Conservation (phyloP, 2,113 vertebrate genomes). For the Amia ocellicauda region DNA sequence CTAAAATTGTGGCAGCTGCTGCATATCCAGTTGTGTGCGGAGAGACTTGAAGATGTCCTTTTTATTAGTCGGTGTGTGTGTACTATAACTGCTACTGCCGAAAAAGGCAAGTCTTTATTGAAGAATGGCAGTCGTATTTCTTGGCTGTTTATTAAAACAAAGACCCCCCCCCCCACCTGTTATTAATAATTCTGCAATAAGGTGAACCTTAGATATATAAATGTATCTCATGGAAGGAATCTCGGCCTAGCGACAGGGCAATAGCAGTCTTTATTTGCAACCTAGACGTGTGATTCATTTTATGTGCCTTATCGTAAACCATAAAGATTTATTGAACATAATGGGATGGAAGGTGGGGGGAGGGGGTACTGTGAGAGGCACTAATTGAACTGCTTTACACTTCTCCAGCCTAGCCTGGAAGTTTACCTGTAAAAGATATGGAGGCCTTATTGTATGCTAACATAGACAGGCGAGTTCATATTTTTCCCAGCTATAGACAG, state of each 20-base stretch:
- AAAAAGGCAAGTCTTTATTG: no score
- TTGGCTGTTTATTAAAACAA: no score
- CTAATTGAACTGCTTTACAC: slow-evolving; percentile 42
- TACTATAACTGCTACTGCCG: no score
- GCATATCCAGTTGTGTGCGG: no score
- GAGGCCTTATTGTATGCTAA: slow-evolving; percentile 35
- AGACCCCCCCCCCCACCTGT: no score
- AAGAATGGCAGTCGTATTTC: no score
- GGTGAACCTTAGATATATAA: slow-evolving; percentile 57
- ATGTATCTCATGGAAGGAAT: slow-evolving; percentile 48
- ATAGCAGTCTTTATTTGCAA: slow-evolving; percentile 72
- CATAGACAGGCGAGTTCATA: slow-evolving; percentile 38
- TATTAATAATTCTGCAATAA: no score
- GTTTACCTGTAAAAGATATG: slow-evolving; percentile 35
- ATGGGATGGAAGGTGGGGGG: slow-evolving; percentile 60
- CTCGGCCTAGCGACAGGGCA: slow-evolving; percentile 54
- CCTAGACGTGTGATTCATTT: slow-evolving; percentile 71
- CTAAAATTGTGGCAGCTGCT: no score
- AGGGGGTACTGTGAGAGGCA: slow-evolving; percentile 60
- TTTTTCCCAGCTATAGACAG: slow-evolving; percentile 52
- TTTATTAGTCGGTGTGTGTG: no score
- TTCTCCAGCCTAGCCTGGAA: slow-evolving; percentile 25
- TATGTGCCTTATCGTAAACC: slow-evolving; percentile 74
- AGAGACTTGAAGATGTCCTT: no score
- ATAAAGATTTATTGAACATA: slow-evolving; percentile 67